Percentiles rank a stretch among this genome's conserved stretches.
phyloP scores from a whole-genome alignment of 2,113 vertebrate genomes.

The Hyperoodon ampullatus region DNA sequence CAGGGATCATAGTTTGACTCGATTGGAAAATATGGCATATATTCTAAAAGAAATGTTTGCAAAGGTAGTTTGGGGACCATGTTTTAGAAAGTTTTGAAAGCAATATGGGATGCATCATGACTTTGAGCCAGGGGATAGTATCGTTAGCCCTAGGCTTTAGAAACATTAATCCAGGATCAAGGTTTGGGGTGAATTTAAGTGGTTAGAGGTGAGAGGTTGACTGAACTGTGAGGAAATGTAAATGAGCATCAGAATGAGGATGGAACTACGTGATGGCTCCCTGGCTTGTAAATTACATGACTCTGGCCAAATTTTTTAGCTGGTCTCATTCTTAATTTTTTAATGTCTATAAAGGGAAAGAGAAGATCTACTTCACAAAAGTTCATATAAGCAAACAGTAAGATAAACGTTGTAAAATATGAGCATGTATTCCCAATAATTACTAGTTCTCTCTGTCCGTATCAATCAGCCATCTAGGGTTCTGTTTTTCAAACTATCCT shows the following conservation, averaged over 20 bases:
- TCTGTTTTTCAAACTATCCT: neutral
- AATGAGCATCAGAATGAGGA: neutral
- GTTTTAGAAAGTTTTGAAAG: neutral
- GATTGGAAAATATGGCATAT: neutral
- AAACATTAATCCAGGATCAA: neutral
- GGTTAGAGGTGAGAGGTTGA: neutral
- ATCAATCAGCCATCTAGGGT: rapidly evolving
- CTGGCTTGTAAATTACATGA: neutral
- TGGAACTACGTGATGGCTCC: neutral
- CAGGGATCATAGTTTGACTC: neutral
- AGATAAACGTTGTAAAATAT: neutral
- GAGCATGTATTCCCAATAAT: neutral
- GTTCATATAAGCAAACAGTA: neutral
- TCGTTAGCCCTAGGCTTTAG: neutral
- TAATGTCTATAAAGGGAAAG: neutral
- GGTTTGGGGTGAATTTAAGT: neutral
- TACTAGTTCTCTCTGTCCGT: neutral
- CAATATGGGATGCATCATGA: neutral
- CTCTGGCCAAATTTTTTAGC: neutral
- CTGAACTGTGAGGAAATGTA: neutral
- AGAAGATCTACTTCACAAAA: neutral
- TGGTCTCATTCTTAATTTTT: neutral
- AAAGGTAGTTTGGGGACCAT: neutral
- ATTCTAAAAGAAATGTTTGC: neutral
- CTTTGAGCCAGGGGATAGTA: neutral